Conservation (phyloP, 2,797 vertebrate species). For the Chloroceryle amazona region DNA sequence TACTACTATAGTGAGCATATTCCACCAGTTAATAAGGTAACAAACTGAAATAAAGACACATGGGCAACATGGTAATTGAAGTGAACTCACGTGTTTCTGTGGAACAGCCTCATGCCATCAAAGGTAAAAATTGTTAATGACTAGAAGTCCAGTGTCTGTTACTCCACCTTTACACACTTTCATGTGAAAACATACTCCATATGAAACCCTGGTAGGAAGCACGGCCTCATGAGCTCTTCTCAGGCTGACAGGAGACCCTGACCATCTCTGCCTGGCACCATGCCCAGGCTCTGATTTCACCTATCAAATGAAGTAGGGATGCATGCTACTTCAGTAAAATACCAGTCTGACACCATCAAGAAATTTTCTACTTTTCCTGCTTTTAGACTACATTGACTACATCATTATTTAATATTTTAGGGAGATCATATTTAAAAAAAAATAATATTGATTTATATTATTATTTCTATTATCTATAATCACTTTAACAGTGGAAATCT, state of each 20-base stretch:
- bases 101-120: background rate
- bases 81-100: background rate
- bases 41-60: background rate
- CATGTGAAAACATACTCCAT: background rate
- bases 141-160: background rate
- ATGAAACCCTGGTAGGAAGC: background rate
- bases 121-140: background rate
- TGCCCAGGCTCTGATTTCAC: background rate
- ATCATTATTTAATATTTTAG: background rate
- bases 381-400: background rate
- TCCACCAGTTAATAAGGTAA: background rate
- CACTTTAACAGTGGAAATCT: background rate
- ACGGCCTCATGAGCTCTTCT: background rate
- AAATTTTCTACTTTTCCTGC: background rate
- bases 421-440: background rate
- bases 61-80: background rate
- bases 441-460: background rate
- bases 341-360: background rate
- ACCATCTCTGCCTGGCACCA: background rate
- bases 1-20: background rate
- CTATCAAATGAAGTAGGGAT: background rate
- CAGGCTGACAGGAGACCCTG: background rate
- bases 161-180: background rate
- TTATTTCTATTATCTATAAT: too few relatives aligned
- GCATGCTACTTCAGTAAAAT: background rate